Conservation (phyloP, 2,113 vertebrate species). For the Ophiodon elongatus region DNA sequence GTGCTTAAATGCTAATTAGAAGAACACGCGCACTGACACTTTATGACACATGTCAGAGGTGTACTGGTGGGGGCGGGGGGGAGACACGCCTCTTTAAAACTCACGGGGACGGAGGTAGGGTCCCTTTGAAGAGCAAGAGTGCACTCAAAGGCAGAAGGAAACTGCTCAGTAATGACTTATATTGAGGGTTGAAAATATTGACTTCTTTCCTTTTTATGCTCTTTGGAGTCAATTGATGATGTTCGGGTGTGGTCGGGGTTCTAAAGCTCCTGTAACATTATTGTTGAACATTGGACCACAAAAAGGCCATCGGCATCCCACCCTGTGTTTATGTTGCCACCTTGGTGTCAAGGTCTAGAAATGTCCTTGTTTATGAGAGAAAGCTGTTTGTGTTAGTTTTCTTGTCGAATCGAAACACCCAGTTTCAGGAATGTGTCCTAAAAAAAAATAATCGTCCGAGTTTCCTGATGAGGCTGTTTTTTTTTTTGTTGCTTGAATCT, state of each 20-base stretch:
- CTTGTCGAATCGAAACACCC: background rate
- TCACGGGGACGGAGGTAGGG: too few relatives aligned
- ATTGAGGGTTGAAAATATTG: too few relatives aligned
- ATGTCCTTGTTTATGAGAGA: background rate
- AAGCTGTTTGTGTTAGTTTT: background rate
- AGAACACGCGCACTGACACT: background rate
- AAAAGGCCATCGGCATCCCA: background rate
- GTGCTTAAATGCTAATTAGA: background rate
- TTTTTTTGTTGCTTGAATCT: background rate
- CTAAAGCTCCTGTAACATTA: background rate
- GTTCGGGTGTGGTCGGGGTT: too few relatives aligned
- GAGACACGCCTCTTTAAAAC: background rate
- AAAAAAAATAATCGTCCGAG: background rate
- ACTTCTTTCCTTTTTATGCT: background rate
- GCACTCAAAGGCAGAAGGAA: background rate
- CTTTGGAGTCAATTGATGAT: background rate
- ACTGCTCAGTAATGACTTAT: background rate
- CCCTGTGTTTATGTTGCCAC: constrained; percentile 4
- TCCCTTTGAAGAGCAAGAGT: constrained; percentile 3
- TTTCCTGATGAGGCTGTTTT: constrained; percentile 25
- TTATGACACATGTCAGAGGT: background rate
- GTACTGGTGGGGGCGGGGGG: too few relatives aligned
- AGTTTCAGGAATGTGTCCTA: background rate
- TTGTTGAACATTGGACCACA: background rate
- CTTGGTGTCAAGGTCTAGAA: background rate